Conservation (phyloP, 1,140 invertebrate species). For the Euura lappo region DNA sequence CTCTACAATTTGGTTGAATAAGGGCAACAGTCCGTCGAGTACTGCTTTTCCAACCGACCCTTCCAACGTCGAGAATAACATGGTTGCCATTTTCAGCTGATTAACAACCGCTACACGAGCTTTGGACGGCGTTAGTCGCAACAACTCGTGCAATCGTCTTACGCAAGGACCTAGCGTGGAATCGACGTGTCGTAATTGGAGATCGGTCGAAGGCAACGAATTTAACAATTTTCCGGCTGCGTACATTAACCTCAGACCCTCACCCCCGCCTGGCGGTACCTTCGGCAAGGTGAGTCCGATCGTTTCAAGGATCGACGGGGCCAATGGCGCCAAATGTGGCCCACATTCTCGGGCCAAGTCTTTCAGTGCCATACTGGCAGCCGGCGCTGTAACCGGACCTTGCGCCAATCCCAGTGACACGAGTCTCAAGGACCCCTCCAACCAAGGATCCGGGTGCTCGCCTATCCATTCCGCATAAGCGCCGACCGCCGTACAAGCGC, state of each 20-base stretch:
- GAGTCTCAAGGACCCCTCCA: conserved; percentile 72
- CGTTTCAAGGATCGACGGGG: conserved; percentile 56
- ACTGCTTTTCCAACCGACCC: conserved; percentile 47
- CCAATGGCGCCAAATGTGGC: conserved; percentile 72
- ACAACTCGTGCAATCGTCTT: conserved; percentile 65
- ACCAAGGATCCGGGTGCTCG: conserved; percentile 71
- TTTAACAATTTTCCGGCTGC: conserved; percentile 78
- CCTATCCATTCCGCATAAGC: conserved; percentile 85
- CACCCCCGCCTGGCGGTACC: conserved; percentile 48
- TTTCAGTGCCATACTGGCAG: conserved; percentile 86
- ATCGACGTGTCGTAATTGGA: conserved; percentile 74
- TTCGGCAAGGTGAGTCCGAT: conserved; percentile 45
- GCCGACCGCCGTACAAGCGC: conserved; percentile 60
- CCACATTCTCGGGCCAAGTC: conserved; percentile 84
- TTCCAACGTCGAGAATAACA: conserved; percentile 73
- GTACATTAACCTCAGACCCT: conserved; percentile 77
- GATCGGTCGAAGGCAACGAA: conserved; percentile 62
- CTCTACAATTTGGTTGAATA: conserved; percentile 47
- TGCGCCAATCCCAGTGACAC: conserved; percentile 73
- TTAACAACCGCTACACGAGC: conserved; percentile 37
- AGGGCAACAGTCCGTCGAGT: conserved; percentile 47
- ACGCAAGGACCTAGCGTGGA: conserved; percentile 72
- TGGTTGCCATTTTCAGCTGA: conserved; percentile 73
- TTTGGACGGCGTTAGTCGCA: conserved; percentile 52
- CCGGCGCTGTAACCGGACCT: conserved; percentile 69